These are phyloP conservation scores for Teleopsis dalmanni DNA, from an alignment of 1,140 invertebrate genomes.

Conservation along the genomic window DNA sequence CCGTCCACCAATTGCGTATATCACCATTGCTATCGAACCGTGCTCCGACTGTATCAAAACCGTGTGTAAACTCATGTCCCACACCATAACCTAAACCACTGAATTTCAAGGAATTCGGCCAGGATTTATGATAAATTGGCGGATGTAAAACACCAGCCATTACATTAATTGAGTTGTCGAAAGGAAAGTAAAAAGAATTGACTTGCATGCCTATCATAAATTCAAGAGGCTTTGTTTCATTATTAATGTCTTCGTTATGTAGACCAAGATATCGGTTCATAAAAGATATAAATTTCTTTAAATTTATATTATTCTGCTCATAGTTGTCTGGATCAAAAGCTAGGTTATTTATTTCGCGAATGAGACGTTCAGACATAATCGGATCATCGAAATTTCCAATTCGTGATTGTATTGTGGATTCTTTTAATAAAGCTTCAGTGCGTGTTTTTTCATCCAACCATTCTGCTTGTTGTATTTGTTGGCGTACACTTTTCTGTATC, in stretches of 20 bases:
- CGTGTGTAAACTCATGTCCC: slow-evolving; percentile 38
- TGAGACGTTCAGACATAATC: slow-evolving; percentile 13
- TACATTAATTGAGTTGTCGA: slow-evolving; percentile 36
- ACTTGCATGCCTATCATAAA: slow-evolving; percentile 30
- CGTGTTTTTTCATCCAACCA: slow-evolving; percentile 66
- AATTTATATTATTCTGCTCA: slow-evolving; percentile 20
- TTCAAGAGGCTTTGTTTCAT: slow-evolving; percentile 27
- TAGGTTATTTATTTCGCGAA: slow-evolving; percentile 20
- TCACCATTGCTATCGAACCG: slow-evolving; percentile 19
- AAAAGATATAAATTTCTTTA: slow-evolving; percentile 13
- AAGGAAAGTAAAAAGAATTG: slow-evolving; percentile 35
- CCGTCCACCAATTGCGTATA: slow-evolving; percentile 34
- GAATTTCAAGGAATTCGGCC: slow-evolving; percentile 33
- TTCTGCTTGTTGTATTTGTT: slow-evolving; percentile 54
- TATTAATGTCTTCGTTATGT: slow-evolving; percentile 13
- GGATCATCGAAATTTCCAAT: slow-evolving; percentile 54
- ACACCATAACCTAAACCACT: slow-evolving; percentile 31
- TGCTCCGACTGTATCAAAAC: slow-evolving; percentile 28
- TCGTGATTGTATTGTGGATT: slow-evolving; percentile 48
- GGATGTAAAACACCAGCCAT: slow-evolving; percentile 85
- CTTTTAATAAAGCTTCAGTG: slow-evolving; percentile 50
- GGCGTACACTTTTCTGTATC: slow-evolving; percentile 52
- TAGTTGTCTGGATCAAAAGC: slow-evolving; percentile 14
- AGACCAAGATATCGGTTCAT: slow-evolving; percentile 23
- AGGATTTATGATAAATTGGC: slow-evolving; percentile 73